phyloP scores from a whole-genome alignment of 2,113 vertebrate species.

The Tylochromis polylepis region DNA sequence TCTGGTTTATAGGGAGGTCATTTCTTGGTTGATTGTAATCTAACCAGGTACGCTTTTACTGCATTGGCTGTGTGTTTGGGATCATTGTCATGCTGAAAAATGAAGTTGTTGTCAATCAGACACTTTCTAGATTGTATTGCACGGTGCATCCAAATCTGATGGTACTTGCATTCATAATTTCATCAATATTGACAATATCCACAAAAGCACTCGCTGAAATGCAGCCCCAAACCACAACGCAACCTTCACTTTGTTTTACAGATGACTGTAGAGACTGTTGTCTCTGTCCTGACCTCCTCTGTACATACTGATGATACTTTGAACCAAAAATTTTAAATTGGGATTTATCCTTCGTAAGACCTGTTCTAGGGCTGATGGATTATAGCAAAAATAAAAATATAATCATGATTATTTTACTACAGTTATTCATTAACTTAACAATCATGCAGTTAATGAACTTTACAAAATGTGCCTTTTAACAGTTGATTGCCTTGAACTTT shows the following conservation, averaged over 20 bases:
- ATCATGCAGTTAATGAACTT: not conserved
- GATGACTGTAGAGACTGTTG: not conserved
- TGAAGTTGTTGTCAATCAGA: not conserved
- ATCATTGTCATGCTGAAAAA: not conserved
- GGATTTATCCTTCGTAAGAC: not conserved
- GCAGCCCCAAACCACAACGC: not conserved
- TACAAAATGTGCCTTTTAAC: not conserved
- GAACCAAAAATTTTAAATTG: rapidly evolving
- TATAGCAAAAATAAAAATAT: not conserved
- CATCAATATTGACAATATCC: not conserved
- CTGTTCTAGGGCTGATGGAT: not conserved
- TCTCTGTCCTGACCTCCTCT: not conserved
- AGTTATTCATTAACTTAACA: not conserved
- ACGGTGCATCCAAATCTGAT: not conserved
- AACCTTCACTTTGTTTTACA: not conserved
- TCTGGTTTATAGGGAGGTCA: not conserved
- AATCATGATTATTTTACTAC: not conserved
- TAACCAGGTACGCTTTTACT: not conserved
- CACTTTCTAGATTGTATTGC: not conserved
- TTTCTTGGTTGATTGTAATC: not conserved
- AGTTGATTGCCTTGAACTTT: not conserved
- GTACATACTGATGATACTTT: not conserved
- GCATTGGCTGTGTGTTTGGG: not conserved
- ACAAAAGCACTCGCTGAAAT: not conserved
- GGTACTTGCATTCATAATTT: not conserved